Conservation (phyloP, 1,140 invertebrate genomes). For the Drosophila miranda region DNA sequence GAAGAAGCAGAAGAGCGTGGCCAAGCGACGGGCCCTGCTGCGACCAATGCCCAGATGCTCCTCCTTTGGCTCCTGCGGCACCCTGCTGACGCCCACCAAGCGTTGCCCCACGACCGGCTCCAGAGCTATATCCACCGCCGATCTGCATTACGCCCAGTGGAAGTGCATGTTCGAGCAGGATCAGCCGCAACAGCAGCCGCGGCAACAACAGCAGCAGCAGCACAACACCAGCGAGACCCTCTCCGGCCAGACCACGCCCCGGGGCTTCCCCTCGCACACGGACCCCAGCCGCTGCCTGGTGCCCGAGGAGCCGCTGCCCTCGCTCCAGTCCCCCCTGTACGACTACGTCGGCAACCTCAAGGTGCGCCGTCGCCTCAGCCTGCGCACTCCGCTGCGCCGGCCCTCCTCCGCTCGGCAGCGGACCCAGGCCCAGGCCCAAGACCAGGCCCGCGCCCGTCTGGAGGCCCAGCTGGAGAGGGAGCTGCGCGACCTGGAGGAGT, state of each 20-base stretch:
- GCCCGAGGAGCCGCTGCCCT: neutral
- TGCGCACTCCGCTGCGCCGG: slow-evolving; percentile 34
- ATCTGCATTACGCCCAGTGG: slow-evolving; percentile 63
- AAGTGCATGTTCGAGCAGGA: slow-evolving; percentile 67
- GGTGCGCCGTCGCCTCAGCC: slow-evolving; percentile 52
- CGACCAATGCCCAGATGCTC: slow-evolving; percentile 70
- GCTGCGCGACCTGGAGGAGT: slow-evolving; percentile 63
- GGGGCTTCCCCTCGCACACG: slow-evolving; percentile 66
- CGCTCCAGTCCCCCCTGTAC: slow-evolving; percentile 34
- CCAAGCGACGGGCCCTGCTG: slow-evolving; percentile 12
- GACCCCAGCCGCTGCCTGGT: slow-evolving; percentile 44
- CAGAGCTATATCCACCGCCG: neutral
- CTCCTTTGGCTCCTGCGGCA: slow-evolving; percentile 61
- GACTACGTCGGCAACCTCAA: slow-evolving; percentile 33
- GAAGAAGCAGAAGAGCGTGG: slow-evolving; percentile 30
- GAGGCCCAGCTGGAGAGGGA: slow-evolving; percentile 60
- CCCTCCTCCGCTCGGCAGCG: slow-evolving; percentile 34
- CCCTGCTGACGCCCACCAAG: slow-evolving; percentile 42
- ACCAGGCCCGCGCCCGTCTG: slow-evolving; percentile 33
- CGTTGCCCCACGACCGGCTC: neutral
- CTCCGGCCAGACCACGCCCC: slow-evolving; percentile 60
- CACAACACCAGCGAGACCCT: slow-evolving; percentile 62
- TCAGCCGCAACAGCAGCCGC: slow-evolving; percentile 1
- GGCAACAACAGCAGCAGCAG: slow-evolving; percentile 4
- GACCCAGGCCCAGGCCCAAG: slow-evolving; percentile 31